These are phyloP conservation scores for Oxygymnocypris stewartii DNA, from an alignment of 2,113 vertebrate genomes.

Conservation along the genomic window DNA sequence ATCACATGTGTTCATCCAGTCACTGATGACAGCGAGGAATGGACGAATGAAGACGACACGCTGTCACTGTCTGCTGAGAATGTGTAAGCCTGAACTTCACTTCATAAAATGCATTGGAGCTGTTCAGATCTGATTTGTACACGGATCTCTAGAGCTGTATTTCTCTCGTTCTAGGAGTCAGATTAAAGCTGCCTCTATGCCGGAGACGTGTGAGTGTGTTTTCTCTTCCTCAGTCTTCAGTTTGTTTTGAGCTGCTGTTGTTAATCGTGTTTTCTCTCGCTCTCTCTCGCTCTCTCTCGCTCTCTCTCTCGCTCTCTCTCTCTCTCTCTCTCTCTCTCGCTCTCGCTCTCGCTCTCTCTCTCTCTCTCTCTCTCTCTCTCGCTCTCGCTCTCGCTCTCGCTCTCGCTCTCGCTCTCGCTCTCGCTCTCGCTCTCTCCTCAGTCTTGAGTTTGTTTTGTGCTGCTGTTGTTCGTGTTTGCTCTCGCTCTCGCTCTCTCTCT, in stretches of 20 bases:
- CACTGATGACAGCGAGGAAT: conserved; percentile 83
- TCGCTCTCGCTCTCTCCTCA: too few relatives aligned
- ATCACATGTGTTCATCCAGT: conserved; percentile 66
- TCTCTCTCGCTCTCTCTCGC: too few relatives aligned
- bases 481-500: too few relatives aligned
- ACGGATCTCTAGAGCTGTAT: neutral
- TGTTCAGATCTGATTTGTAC: neutral
- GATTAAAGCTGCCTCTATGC: conserved; percentile 55
- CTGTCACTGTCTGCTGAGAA: conserved; percentile 61
- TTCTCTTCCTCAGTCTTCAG: neutral
- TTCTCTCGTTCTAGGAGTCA: conserved; percentile 53
- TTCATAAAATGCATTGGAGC: neutral
- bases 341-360: too few relatives aligned
- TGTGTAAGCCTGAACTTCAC: conserved; percentile 61
- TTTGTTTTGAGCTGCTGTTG: neutral
- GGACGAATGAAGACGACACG: conserved; percentile 80
- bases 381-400: too few relatives aligned
- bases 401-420: too few relatives aligned
- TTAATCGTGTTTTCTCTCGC: neutral
- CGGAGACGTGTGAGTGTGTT: conserved; percentile 68
- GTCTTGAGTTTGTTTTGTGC: neutral
- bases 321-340: too few relatives aligned
- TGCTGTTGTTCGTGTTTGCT: neutral
- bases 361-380: too few relatives aligned
- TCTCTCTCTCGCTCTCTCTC: too few relatives aligned